Evolutionary conservation across 2,113 vertebrate genomes (phyloP).

Genomic region (Rhegmatorhina hoffmannsi): DNA sequence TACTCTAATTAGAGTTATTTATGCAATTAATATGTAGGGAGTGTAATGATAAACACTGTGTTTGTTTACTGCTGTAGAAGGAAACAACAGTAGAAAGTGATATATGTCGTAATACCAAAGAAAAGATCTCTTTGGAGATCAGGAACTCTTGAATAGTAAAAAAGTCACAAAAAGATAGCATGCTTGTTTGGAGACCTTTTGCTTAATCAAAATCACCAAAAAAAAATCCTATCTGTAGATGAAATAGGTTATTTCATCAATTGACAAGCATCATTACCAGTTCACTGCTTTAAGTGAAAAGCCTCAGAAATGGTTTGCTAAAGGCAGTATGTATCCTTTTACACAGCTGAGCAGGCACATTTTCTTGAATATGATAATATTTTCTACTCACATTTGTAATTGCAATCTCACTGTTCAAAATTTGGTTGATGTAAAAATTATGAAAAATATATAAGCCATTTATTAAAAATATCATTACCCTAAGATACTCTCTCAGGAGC

Average conservation of each 20-base stretch:
- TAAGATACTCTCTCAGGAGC: neutral
- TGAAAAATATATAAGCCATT: conserved; percentile 9
- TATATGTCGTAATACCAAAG: neutral
- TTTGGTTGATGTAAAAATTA: neutral
- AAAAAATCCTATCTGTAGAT: neutral
- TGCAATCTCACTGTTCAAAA: neutral
- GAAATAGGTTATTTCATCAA: neutral
- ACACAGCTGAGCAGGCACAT: neutral
- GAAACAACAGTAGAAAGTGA: neutral
- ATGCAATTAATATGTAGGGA: neutral
- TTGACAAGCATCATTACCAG: neutral
- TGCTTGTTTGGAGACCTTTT: neutral
- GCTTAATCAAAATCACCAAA: neutral
- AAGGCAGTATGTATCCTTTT: neutral
- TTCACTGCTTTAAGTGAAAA: neutral
- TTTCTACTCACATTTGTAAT: neutral
- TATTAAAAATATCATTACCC: conserved; percentile 7
- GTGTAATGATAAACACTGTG: neutral
- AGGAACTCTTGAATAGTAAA: neutral
- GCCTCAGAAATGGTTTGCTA: neutral
- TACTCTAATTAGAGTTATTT: neutral
- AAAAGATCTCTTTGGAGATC: neutral
- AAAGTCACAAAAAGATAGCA: neutral
- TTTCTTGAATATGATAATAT: neutral
- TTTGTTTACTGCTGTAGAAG: neutral